phyloP scores from a whole-genome alignment of 37 sponge, comb jelly and placozoan genomes.

The Crambe crambe region DNA sequence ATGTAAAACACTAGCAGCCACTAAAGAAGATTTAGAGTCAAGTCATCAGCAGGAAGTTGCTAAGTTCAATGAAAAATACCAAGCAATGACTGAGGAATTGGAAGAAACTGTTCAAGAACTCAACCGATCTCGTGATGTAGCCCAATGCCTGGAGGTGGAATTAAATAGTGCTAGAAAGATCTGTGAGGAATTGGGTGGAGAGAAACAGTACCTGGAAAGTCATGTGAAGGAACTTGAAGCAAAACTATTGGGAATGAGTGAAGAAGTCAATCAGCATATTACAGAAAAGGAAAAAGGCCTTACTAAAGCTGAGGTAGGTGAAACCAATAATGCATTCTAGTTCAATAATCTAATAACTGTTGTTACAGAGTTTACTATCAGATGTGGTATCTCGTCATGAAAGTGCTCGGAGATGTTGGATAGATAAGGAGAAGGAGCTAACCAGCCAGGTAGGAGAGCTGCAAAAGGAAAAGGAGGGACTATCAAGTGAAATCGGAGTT shows the following conservation, averaged over 20 bases:
- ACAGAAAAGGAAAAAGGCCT: conserved; percentile 8
- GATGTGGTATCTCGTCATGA: conserved; percentile 16
- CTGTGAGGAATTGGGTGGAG: neutral
- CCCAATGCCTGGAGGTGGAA: neutral
- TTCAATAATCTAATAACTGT: too few species aligned
- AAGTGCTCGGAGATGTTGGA: neutral
- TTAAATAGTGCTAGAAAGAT: neutral
- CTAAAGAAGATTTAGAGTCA: neutral
- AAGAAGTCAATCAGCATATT: conserved; percentile 4
- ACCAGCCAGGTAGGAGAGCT: neutral
- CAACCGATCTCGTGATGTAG: neutral
- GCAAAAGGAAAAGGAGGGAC: conserved; percentile 9
- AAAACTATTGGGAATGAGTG: neutral
- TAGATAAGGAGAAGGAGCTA: conserved; percentile 11
- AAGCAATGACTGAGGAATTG: neutral
- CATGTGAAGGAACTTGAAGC: neutral
- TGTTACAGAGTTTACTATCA: conserved; percentile 1
- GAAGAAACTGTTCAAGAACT: neutral
- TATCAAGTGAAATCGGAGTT: neutral
- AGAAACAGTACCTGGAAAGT: neutral
- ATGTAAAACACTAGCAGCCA: neutral
- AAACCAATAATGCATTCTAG: neutral
- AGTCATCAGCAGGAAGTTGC: neutral
- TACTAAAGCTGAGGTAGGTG: neutral
- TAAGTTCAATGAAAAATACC: neutral